Conservation (phyloP, 2,888 invertebrate genomes). For the Epinotia demarniana region DNA sequence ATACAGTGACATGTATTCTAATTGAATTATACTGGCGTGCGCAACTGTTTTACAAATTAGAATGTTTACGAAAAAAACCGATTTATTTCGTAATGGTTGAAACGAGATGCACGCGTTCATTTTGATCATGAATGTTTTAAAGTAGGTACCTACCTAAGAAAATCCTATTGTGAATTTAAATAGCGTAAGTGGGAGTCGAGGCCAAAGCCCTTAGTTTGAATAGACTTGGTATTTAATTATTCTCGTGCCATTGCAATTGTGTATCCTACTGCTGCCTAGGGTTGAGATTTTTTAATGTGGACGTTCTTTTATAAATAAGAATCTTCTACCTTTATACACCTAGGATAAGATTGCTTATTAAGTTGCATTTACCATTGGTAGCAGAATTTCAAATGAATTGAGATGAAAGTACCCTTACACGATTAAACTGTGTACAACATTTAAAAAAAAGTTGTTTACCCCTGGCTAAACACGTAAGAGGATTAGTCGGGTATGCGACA, state of each 20-base stretch:
- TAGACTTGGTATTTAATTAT: no score
- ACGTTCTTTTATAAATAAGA: no score
- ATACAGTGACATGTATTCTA: constrained; percentile 57
- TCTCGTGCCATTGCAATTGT: no score
- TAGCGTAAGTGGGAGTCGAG: not conserved
- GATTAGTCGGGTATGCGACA: constrained; percentile 63
- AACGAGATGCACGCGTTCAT: no score
- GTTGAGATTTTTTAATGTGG: no score
- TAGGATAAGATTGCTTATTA: no score
- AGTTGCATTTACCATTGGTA: not conserved
- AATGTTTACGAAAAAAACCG: not conserved
- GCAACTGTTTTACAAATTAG: constrained; percentile 50
- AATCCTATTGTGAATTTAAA: not conserved
- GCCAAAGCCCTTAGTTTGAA: no score
- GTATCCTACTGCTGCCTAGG: no score
- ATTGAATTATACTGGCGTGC: constrained; percentile 74
- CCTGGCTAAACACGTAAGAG: constrained; percentile 66
- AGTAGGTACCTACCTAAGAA: no score
- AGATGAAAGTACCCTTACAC: not conserved
- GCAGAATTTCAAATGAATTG: not conserved
- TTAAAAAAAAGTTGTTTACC: constrained; percentile 58
- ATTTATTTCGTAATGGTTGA: not conserved
- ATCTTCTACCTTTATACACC: no score
- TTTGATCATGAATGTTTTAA: not conserved
- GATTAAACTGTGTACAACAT: not conserved